phyloP scores from a whole-genome alignment of 1,140 invertebrate species.

The Sitobion miscanthi region DNA sequence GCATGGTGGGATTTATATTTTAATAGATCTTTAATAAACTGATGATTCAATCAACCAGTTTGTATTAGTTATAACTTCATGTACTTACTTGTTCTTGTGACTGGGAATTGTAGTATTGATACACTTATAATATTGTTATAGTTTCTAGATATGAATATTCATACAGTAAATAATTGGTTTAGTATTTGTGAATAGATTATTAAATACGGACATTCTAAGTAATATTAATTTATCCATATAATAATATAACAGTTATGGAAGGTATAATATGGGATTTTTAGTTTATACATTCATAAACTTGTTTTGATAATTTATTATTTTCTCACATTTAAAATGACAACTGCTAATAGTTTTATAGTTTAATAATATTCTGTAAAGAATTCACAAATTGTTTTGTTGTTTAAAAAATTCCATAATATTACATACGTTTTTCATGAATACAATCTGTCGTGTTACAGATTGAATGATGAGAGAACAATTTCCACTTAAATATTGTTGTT shows the following conservation, averaged over 20 bases:
- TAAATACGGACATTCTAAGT: not conserved
- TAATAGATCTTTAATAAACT: no score
- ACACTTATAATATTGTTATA: not conserved
- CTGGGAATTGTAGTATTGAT: not conserved
- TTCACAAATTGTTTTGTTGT: no score
- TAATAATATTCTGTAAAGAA: no score
- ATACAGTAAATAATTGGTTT: not conserved
- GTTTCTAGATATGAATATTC: not conserved
- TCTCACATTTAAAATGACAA: not conserved
- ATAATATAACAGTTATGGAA: no score
- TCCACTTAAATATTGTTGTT: no score
- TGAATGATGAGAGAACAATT: no score
- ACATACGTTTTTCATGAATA: no score
- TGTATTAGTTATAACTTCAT: not conserved
- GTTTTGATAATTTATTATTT: not conserved
- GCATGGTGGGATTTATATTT: not conserved
- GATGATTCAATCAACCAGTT: no score
- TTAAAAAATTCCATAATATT: not conserved
- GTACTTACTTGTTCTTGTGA: not conserved
- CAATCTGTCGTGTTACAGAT: no score
- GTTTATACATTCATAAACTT: not conserved
- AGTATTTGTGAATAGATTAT: not conserved
- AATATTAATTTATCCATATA: no score
- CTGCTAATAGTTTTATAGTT: no score
- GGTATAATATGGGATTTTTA: not conserved